A percentile compares a stretch with the other conserved stretches of the same genome.
These are phyloP conservation scores for Drosophila pandora DNA, from an alignment of 1,140 invertebrate genomes.

Conservation along the genomic window DNA sequence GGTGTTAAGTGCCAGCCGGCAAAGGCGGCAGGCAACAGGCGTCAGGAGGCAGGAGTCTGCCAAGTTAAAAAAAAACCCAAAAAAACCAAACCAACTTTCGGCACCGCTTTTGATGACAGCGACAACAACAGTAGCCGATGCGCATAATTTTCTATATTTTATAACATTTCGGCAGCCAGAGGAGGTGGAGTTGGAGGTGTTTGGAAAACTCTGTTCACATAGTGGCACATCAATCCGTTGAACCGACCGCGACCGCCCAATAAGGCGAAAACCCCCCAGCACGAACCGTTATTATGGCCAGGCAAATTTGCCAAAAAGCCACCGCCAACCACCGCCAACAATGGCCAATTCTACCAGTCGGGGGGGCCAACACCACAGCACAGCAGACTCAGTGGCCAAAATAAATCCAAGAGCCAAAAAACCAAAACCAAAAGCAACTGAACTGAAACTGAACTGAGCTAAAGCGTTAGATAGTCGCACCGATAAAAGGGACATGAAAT, in stretches of 20 bases:
- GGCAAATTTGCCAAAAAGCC: slow-evolving; percentile 70
- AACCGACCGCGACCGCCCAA: slow-evolving; percentile 62
- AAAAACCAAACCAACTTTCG: slow-evolving; percentile 35
- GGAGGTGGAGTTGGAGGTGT: neutral
- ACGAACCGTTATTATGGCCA: slow-evolving; percentile 70
- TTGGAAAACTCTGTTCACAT: slow-evolving; percentile 38
- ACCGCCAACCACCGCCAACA: slow-evolving; percentile 25
- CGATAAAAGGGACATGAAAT: slow-evolving; percentile 83
- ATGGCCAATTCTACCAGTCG: slow-evolving; percentile 35
- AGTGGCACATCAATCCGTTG: slow-evolving; percentile 70
- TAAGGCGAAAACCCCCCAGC: slow-evolving; percentile 63
- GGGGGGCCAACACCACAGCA: slow-evolving; percentile 5
- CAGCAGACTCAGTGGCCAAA: neutral
- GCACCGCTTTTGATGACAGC: slow-evolving; percentile 73
- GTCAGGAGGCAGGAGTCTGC: neutral
- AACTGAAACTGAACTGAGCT: slow-evolving; percentile 33
- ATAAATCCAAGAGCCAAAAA: slow-evolving; percentile 6
- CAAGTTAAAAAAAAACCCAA: neutral
- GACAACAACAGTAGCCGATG: slow-evolving; percentile 60
- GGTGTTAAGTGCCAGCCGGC: slow-evolving; percentile 73
- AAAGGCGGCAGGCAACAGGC: neutral
- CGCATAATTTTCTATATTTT: slow-evolving; percentile 81
- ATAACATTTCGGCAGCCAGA: slow-evolving; percentile 65
- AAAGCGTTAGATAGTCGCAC: slow-evolving; percentile 74
- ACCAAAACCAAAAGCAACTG: slow-evolving; percentile 27